Base-by-base conservation (phyloP, 2,888 invertebrate species). In the Gisinianus flammeolus region DNA sequence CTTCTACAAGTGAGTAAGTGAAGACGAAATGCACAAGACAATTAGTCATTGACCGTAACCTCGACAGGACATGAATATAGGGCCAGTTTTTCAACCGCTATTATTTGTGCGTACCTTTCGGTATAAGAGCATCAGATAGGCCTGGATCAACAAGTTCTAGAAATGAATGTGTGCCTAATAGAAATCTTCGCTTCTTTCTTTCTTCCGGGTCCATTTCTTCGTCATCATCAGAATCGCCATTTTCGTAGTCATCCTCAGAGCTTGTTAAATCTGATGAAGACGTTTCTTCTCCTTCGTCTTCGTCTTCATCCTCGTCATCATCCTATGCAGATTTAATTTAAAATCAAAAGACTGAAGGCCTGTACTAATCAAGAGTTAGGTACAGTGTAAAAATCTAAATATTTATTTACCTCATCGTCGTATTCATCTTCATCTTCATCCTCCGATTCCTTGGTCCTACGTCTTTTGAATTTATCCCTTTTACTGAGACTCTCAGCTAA, bases 391-490 rank as follows among this genome's bases (percentile, higher is more conserved):
- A n/a, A n/a, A n/a, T n/a, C n/a, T n/a, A n/a, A n/a, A n/a, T n/a
- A n/a, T n/a, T n/a, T n/a, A n/a, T n/a, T n/a, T n/a, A 72, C 76
- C n/a, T 79, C 72, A 28, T 79, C 79, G 35, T 80, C 81, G 0
- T 81, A 79, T n/a, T 80, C 81, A 8, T 81, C 79, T n/a, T 79
- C 81, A 24, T 77, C 80, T 16, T 78, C 81, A 0, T 78, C 80
- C 0, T 72, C 78, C 12, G 79, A 78, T 4, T 82, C 81, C 19
- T 77, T 81, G 2, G 76, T 75, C 0, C 66, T 74, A 5, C 73
- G 72, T 5, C 12, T 68, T 19, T 76, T 76, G 26, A 56, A 28
- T 22, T 0, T 94, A 93, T 88, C 94, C 94, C 85, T 94, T 89
- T 30, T 94, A 26, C 64, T 56, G 5, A 56, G 5, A 10, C 56